Evolutionary conservation across 2,797 vertebrate genomes (phyloP), one percentile per base, ranked within the genome.

Genomic region (Darevskia mixta): DNA sequence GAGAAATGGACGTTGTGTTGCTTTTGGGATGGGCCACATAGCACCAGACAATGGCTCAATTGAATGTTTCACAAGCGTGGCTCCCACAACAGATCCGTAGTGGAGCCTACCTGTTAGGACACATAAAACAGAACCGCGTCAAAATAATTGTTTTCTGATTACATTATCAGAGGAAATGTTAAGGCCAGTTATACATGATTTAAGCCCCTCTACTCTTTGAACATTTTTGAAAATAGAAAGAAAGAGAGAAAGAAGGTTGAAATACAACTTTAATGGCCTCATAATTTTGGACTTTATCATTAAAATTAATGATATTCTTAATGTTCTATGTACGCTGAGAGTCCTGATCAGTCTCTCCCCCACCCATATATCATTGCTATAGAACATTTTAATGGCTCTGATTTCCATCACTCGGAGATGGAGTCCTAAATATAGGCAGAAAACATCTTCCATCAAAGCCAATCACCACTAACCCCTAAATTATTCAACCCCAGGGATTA

Each of bases 381-480:
- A 96, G 96, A 96, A 94, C 95, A 95, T 94, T 95, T 96, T 96
- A 96, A 97, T 95, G 94, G 95, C 95, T 94, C 91, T 95, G 95
- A 96, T 96, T 94, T 92, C 95, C 94, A 88, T 69, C 88, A 93
- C 93, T 95, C 41, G 93, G 93, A 97, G 95, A 96, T 93, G 95
- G 95, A 94, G 92, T 89, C 92, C 96, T 95, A 92, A 95, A 94
- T 95, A 95, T 94, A 95, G 95, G 91, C 93, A 94, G 79, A 94
- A 92, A 95, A 88, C 91, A 85, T 92, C 95, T 96, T 96, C 96
- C 96, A 97, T 95, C 92, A 93, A 1, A 1, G 89, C 87, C 72
- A 27, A 87, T 90, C 88, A 87, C 88, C 3, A 92, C 90, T 88
- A 85, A 91, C 82, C 93, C 92, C 93, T 97, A 95, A 97, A 97